Evolutionary conservation across 1,140 invertebrate species (phyloP).

Genomic region (Meloidogyne exigua): DNA sequence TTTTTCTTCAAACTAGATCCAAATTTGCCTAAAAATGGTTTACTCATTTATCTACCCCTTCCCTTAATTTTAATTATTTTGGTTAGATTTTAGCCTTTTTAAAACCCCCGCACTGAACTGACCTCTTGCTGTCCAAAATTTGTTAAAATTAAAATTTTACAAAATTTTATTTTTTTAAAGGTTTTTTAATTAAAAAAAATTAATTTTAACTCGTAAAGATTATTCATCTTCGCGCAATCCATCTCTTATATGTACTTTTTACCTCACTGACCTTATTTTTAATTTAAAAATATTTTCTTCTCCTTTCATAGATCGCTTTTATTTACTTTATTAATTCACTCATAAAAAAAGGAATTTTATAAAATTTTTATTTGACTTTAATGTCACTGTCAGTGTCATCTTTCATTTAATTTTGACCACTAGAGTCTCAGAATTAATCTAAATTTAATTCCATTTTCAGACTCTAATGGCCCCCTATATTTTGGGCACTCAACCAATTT

Average conservation of each 20-base stretch:
- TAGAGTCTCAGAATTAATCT: too few relatives aligned
- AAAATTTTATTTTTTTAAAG: not conserved
- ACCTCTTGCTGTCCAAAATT: too few relatives aligned
- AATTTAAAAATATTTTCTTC: not conserved
- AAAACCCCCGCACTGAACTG: too few relatives aligned
- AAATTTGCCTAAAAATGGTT: not conserved
- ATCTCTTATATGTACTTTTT: not conserved
- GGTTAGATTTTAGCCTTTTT: too few relatives aligned
- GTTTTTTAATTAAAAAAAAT: not conserved
- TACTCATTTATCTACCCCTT: too few relatives aligned
- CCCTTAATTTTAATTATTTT: too few relatives aligned
- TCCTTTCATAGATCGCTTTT: not conserved
- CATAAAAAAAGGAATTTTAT: not conserved
- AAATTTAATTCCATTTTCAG: too few relatives aligned
- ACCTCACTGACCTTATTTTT: slow-evolving; percentile 4
- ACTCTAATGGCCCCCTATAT: too few relatives aligned
- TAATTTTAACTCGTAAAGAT: not conserved
- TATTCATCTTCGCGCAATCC: not conserved
- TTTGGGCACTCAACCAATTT: too few relatives aligned
- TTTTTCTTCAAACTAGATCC: too few relatives aligned
- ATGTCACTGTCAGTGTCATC: not conserved
- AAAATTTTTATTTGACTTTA: too few relatives aligned
- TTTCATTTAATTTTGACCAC: not conserved
- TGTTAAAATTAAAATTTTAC: not conserved
- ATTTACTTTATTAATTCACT: not conserved